Evolutionary conservation across 2,113 vertebrate species (phyloP), one percentile per base, ranked within the genome.

Genomic region (Lasiurus borealis): DNA sequence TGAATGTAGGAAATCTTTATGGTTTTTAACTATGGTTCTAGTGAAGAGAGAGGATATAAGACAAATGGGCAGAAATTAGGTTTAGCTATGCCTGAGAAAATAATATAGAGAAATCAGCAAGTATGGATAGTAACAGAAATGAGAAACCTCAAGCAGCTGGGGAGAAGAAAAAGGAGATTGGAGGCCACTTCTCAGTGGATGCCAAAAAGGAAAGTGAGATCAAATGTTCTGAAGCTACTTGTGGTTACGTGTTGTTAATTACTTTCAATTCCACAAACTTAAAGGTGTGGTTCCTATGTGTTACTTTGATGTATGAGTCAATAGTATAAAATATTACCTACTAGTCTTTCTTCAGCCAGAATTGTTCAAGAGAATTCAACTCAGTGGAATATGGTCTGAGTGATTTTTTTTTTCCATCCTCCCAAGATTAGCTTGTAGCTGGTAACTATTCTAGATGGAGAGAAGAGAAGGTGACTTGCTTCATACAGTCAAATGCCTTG

Each of bases 241-340:
- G 6, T 44, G 40, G 34, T 57, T n/a, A 69, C 8, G 9, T 25
- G 19, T 40, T 54, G 8, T 75, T 62, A 14, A 57, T 82, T 34
- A 36, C 57, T 34, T 78, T 31, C 89, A 59, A 59, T 1, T 64
- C 68, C 80, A 9, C 31, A 64, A 11, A 52, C 64, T 5, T 5
- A 18, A 13, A 34, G 29, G 14, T 64, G 31, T 83, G 62, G 23
- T 62, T 77, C 21, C 27, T 59, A 0, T 25, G 3, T 66, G 31
- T 68, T 71, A 85, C 83, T 85, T 13, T 62, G 54, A 46, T 76
- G n/a, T 88, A 81, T 81, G 25, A 86, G 14, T 84, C 50, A 27
- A 27, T 6, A 19, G 25, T 69, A 6, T 80, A 44, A 71, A 78
- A 78, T 73, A 27, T 19, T n/a, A 40, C 36, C 44, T 69, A 71